Conservation (phyloP, 1,140 invertebrate genomes). For the Radopholus similis region DNA sequence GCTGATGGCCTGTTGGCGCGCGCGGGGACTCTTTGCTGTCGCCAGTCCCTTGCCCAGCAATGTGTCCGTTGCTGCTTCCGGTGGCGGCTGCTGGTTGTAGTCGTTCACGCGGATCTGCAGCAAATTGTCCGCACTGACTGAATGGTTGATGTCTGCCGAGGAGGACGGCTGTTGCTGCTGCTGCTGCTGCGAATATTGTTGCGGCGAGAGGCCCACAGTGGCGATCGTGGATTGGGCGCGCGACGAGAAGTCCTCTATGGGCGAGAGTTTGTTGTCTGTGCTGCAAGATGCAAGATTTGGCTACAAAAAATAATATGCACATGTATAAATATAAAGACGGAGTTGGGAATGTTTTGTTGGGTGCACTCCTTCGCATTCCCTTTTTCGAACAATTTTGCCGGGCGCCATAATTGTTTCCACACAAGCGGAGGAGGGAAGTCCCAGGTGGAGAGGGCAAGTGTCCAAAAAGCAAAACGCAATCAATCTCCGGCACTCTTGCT, state of each 20-base stretch:
- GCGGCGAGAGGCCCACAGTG: neutral
- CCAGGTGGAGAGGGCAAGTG: neutral
- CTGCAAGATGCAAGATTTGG: neutral
- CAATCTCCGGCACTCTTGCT: neutral
- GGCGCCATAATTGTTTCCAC: neutral
- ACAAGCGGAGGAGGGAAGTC: neutral
- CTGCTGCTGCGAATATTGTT: neutral
- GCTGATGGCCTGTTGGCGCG: too few species aligned
- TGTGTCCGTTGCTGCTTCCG: neutral
- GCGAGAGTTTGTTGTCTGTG: neutral
- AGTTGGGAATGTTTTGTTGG: neutral
- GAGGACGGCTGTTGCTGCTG: too few species aligned
- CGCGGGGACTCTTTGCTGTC: neutral
- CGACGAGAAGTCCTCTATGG: too few species aligned
- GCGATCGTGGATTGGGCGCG: neutral
- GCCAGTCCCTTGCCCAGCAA: neutral
- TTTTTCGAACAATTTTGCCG: neutral
- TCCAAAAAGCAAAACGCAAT: conserved; percentile 9
- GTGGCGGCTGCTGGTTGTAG: neutral
- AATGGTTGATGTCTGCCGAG: too few species aligned
- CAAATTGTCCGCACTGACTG: neutral
- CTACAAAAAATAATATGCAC: neutral
- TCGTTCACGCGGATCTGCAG: neutral
- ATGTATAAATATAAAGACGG: too few species aligned
- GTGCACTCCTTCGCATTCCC: neutral